A percentile compares a stretch with the other conserved stretches of the same genome.
Conservation (phyloP, 1,140 invertebrate species). For the Aporrectodea caliginosa region DNA sequence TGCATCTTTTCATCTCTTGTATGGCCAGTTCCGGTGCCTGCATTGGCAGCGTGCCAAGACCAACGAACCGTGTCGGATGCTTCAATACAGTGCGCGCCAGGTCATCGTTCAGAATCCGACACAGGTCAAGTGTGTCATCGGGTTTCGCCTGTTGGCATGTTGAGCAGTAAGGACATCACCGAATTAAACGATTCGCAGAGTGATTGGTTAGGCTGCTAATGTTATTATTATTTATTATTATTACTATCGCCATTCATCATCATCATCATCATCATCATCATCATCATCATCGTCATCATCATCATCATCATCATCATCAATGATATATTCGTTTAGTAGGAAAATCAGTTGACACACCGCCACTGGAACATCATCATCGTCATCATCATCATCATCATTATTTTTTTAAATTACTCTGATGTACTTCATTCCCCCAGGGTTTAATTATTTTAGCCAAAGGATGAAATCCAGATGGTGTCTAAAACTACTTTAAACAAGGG, state of each 20-base stretch:
- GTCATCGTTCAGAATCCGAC: conserved; percentile 61
- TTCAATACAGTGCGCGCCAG: conserved; percentile 56
- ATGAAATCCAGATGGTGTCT: too few species aligned
- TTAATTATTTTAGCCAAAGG: too few species aligned
- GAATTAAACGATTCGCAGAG: conserved; percentile 1
- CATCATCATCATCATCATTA: too few species aligned
- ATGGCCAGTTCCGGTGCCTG: conserved; percentile 61
- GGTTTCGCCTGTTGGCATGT: conserved; percentile 58
- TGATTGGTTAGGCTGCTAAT: background rate
- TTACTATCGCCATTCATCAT: background rate
- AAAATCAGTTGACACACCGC: too few species aligned
- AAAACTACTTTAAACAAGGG: too few species aligned
- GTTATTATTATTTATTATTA: background rate
- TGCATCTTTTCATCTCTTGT: conserved; percentile 60
- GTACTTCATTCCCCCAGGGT: too few species aligned
- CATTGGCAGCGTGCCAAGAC: conserved; percentile 63
- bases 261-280: background rate
- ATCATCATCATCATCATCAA: background rate
- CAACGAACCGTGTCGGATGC: conserved; percentile 59
- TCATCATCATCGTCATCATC: too few species aligned
- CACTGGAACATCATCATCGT: too few species aligned
- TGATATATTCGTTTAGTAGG: background rate
- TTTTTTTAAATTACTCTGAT: too few species aligned
- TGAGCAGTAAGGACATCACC: too few species aligned
- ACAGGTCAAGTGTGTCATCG: conserved; percentile 59